phyloP scores from a whole-genome alignment of 92 coral and sea anemone genomes.

The Epizoanthus stellaris region DNA sequence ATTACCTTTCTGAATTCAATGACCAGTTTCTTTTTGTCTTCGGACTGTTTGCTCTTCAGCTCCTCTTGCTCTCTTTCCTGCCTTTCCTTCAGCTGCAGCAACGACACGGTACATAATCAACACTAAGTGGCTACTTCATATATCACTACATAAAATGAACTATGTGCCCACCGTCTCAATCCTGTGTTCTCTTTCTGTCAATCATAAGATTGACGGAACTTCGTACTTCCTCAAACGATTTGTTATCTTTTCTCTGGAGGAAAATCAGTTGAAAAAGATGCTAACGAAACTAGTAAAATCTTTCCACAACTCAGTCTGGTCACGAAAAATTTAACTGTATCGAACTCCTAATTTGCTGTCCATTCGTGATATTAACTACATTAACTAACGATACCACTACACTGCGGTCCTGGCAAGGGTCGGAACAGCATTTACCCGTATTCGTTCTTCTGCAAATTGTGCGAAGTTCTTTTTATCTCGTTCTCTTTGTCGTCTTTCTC shows the following conservation, averaged over 20 bases:
- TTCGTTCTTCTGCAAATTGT: slow-evolving; percentile 86
- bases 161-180: background rate
- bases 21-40: slow-evolving; percentile 85
- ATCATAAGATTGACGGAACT: background rate
- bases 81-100: slow-evolving; percentile 73
- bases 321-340: too few relatives aligned
- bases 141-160: background rate
- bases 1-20: slow-evolving; percentile 78
- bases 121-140: too few relatives aligned
- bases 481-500: slow-evolving; percentile 86
- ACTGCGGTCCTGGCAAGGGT: too few relatives aligned
- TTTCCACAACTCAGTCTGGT: too few relatives aligned
- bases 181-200: background rate
- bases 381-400: too few relatives aligned
- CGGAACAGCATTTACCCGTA: slow-evolving; percentile 57
- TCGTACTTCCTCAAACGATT: too few relatives aligned
- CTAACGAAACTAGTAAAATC: too few relatives aligned
- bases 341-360: too few relatives aligned
- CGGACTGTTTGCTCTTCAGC: slow-evolving; percentile 78
- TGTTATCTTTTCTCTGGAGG: too few relatives aligned
- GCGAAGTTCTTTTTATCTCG: slow-evolving; percentile 80
- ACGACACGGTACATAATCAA: background rate
- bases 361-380: too few relatives aligned
- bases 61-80: slow-evolving; percentile 90
- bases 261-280: too few relatives aligned